These are phyloP conservation scores for Condylura cristata DNA, from an alignment of 2,113 vertebrate genomes.

Conservation along the genomic window DNA sequence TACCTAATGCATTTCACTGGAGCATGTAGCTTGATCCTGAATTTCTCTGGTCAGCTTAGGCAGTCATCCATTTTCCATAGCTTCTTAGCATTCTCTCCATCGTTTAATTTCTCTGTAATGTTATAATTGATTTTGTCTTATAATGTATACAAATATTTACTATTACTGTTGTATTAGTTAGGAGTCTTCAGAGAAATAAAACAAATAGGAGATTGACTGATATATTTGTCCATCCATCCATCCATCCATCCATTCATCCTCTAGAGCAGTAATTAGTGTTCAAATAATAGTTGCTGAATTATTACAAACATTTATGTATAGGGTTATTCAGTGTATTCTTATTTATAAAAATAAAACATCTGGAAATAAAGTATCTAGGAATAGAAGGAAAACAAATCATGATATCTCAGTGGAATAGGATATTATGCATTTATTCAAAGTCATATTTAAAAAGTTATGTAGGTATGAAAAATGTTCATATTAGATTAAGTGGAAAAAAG, in stretches of 20 bases:
- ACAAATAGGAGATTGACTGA: not conserved
- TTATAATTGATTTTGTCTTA: not conserved
- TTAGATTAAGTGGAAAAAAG: conserved; percentile 9
- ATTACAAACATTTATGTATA: conserved; percentile 18
- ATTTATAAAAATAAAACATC: conserved; percentile 32
- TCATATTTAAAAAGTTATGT: not conserved
- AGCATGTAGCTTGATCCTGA: not conserved
- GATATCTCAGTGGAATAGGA: not conserved
- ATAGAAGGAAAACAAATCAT: conserved; percentile 35
- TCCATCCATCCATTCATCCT: not conserved
- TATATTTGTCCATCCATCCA: not conserved
- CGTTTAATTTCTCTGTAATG: not conserved
- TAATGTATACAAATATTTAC: not conserved
- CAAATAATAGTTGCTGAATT: conserved; percentile 10
- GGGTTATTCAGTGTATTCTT: not conserved
- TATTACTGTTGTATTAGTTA: not conserved
- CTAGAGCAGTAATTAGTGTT: not conserved
- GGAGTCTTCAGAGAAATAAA: not conserved
- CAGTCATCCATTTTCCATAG: not conserved
- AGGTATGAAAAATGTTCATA: conserved; percentile 24
- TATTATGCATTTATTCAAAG: conserved; percentile 5
- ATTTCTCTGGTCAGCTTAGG: not conserved
- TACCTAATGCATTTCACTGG: not conserved
- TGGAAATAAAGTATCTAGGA: conserved; percentile 23
- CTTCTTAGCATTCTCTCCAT: not conserved